A percentile compares a stretch with the other conserved stretches of the same genome.
These are phyloP conservation scores for Bicyclus anynana DNA, from an alignment of 1,140 invertebrate species.

Conservation along the genomic window DNA sequence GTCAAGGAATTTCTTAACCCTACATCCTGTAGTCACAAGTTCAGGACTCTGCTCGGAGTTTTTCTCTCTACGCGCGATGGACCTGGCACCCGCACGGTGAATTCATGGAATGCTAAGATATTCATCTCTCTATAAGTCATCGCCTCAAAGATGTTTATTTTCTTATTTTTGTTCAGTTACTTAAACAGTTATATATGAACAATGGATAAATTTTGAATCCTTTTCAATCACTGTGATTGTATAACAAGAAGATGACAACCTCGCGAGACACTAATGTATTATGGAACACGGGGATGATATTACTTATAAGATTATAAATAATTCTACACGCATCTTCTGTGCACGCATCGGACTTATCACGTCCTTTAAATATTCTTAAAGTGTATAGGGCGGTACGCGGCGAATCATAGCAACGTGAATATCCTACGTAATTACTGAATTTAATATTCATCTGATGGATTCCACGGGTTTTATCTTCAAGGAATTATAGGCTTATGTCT, in stretches of 20 bases:
- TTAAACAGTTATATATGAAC: too few species aligned
- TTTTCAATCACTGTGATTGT: too few species aligned
- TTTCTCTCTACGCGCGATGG: too few species aligned
- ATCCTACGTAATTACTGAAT: constrained; percentile 24
- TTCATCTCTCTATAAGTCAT: too few species aligned
- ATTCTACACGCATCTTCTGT: constrained; percentile 34
- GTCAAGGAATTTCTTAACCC: too few species aligned
- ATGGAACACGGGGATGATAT: constrained; percentile 27
- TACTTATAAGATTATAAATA: constrained; percentile 41
- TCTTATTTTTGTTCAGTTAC: too few species aligned
- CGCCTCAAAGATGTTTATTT: too few species aligned
- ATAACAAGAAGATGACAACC: constrained; percentile 24
- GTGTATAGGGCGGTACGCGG: constrained; percentile 36
- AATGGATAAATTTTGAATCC: too few species aligned
- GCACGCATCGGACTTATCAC: constrained; percentile 31
- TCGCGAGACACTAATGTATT: constrained; percentile 22
- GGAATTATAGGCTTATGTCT: constrained; percentile 6
- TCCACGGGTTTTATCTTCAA: constrained; percentile 16
- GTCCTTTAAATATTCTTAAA: constrained; percentile 46
- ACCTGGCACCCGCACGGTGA: too few species aligned
- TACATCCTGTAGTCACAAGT: too few species aligned
- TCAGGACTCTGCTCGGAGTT: too few species aligned
- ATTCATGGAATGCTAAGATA: too few species aligned
- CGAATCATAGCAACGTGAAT: constrained; percentile 45
- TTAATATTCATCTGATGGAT: constrained; percentile 39